Evolutionary conservation across 2,113 vertebrate genomes (phyloP).

Genomic region (Hyaena hyaena): DNA sequence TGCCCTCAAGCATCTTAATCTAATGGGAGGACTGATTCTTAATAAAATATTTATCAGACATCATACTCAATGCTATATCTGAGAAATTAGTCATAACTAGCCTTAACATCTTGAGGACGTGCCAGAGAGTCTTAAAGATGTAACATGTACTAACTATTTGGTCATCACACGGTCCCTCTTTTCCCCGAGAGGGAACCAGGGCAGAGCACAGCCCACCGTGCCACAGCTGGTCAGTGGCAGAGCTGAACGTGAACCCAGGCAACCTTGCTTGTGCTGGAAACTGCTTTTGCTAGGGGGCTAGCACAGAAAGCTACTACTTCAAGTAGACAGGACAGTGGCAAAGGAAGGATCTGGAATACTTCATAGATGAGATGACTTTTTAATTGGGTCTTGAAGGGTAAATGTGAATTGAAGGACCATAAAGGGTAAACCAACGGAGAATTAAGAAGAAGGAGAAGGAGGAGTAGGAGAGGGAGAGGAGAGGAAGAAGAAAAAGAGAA

Average conservation of each 20-base stretch:
- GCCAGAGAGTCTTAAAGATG: background rate
- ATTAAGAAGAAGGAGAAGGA: background rate
- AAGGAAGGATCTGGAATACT: background rate
- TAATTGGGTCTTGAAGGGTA: background rate
- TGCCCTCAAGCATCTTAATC: background rate
- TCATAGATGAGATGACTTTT: background rate
- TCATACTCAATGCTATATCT: background rate
- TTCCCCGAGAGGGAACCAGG: background rate
- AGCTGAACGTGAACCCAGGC: background rate
- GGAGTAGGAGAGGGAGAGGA: background rate
- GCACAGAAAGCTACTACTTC: background rate
- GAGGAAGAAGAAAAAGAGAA: no score
- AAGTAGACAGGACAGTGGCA: background rate
- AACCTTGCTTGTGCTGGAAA: background rate
- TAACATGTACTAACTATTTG: background rate
- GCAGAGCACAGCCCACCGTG: background rate
- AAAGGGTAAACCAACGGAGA: background rate
- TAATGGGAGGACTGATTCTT: background rate
- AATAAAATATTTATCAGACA: background rate
- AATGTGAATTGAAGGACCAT: background rate
- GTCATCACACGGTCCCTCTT: background rate
- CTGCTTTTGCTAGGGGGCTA: no score
- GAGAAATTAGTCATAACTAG: background rate
- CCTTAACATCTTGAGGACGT: background rate
- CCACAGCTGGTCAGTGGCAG: background rate